A percentile compares a stretch with the other conserved stretches of the same genome.
Evolutionary conservation across 2,113 vertebrate genomes (phyloP).

Genomic region (Scomber colias): DNA sequence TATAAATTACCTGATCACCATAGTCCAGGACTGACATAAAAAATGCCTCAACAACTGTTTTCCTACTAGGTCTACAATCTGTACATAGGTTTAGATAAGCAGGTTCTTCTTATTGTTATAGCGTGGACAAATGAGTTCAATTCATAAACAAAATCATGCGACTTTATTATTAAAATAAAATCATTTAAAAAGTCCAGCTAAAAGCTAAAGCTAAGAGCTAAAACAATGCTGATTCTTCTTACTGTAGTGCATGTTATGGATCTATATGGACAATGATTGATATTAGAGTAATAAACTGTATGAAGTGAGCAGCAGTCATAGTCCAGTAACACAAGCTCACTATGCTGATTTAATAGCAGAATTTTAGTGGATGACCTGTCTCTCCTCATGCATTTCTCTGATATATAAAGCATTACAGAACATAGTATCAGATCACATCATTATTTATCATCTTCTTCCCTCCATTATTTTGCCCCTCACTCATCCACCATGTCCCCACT

Average conservation of each 20-base stretch:
- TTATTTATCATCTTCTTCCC: not conserved
- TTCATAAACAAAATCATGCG: no score
- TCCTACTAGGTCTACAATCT: no score
- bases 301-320: not conserved
- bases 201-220: no score
- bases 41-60: no score
- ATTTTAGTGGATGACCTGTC: not conserved
- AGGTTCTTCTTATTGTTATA: no score
- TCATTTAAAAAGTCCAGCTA: no score
- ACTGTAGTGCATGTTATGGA: no score
- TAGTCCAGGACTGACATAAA: no score
- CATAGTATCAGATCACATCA: not conserved
- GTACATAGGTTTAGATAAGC: not conserved
- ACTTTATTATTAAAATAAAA: no score
- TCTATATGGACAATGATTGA: not conserved
- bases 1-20: no score
- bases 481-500: slow-evolving; percentile 6
- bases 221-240: no score
- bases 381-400: not conserved
- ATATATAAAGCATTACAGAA: slow-evolving; percentile 13
- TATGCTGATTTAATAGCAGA: not conserved
- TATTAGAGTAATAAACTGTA: not conserved
- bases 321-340: not conserved
- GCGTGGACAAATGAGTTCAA: no score
- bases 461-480: slow-evolving; percentile 20